Evolutionary conservation across 92 coral and sea anemone species (phyloP), one percentile per base, ranked within the genome.

Genomic region (Palythoa grandis): DNA sequence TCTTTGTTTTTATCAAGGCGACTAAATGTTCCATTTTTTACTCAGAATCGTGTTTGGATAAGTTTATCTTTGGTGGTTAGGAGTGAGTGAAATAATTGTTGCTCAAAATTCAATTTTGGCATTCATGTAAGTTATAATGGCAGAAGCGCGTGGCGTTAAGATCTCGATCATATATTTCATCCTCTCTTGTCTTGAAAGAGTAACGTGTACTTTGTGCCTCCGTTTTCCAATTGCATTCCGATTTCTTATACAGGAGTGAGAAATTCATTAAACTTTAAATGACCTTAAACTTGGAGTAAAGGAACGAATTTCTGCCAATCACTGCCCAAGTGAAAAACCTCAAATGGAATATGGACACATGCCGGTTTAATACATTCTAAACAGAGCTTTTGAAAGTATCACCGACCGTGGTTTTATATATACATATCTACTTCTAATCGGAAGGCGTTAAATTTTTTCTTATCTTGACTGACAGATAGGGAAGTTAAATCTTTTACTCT

Each of bases 231-330:
- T 17, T 48, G n/a, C 67, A 61, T 24, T 37, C 6, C 17, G 1
- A 39, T 39, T 38, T 40, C 16, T 78, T 19, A 61, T 78, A 54
- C 83, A 61, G 70, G 52, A 77, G 69, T 39, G 72, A 39, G 71
- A 78, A 78, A 78, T 78, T 29, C 83, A 61, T 78, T 78, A 60
- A 78, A 78, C 16, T 78, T 78, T 78, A 37, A 78, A 67, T 58
- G 52, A 61, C 83, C 57, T 78, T 78, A 78, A 17, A 78, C 56
- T 47, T 52, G 9, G 37, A 38, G 12, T 78, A 56, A 17, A 20
- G 35, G 72, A 17, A 60, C 83, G 47, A 78, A 78, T 61, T 78
- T 56, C 4, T 12, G 20, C 1, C n/a, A 68, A 61, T 72, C 72
- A 11, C 83, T n/a, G 29, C 70, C 24, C 24, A 2, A 7, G 29